Evolutionary conservation across 23 tunicate genomes (phyloP), one percentile per base, ranked within the genome.

Genomic region (Halocynthia roretzi): DNA sequence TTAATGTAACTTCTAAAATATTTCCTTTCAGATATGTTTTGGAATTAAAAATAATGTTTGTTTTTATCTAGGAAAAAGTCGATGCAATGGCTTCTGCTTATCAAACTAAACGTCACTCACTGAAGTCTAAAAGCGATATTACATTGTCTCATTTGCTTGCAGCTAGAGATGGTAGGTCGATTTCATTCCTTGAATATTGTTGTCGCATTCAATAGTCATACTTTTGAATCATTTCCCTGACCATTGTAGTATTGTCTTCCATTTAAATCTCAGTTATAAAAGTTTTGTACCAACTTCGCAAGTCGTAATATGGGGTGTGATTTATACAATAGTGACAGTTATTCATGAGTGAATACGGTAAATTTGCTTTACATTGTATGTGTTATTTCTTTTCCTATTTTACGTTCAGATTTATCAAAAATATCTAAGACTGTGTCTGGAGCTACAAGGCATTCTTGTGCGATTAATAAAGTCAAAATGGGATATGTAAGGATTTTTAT

Each of bases 391-490:
- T 12, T 52, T 64, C 56, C 62, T 62, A 18, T 66, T 69, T 55
- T 51, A 14, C 6, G 8, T 57, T 6, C 82, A 91, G 97, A 91
- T 81, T 66, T 91, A 48, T 85, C 91, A 7, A 81, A 83, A 81
- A 77, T 85, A 49, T 76, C 63, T 74, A 91, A 91, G 72, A 91
- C 97, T 14, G 77, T 87, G 9, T 91, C 91, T 23, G 97, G 97
- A 44, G 52, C 71, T 8, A 81, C 97, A 8, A 55, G 90, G 9
- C 89, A 85, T 62, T 18, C 64, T 18, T 91, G 97, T 64, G 84
- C 84, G 8, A 91, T 91, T 44, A 91, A 91, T 66, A 91, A 91
- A 91, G 84, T 91, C 12, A 20, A 15, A 53, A 91, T 91, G 78
- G 97, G 97, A 71, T 64, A 71, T 54, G 97, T 91, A 71, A 76